Evolutionary conservation across 2,113 vertebrate species (phyloP).

Genomic region (Lepus americanus): DNA sequence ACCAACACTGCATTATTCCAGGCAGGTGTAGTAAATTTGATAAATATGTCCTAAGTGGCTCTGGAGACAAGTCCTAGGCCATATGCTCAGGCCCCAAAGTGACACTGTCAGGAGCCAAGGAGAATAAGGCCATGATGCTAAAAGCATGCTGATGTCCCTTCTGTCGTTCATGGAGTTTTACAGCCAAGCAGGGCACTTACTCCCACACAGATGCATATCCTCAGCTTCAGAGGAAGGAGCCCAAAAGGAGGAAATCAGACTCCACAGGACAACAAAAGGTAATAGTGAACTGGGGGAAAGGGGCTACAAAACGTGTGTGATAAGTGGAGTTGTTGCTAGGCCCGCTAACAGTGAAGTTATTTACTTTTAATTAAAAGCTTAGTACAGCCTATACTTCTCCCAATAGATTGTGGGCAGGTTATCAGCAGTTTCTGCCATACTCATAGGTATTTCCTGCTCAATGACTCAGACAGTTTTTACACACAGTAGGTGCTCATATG

Average conservation of each 20-base stretch:
- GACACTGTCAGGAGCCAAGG: background rate
- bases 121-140: background rate
- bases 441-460: background rate
- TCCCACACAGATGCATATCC: constrained; percentile 52
- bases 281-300: background rate
- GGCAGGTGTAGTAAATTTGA: constrained; percentile 60
- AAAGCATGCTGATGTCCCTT: background rate
- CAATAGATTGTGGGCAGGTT: background rate
- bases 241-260: constrained; percentile 35
- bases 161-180: constrained; percentile 31
- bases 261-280: constrained; percentile 23
- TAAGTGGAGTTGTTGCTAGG: background rate
- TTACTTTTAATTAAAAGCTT: constrained; percentile 16
- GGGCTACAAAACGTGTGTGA: background rate
- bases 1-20: constrained; percentile 43
- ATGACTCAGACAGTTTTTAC: background rate
- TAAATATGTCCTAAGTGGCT: constrained; percentile 49
- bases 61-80: constrained; percentile 56
- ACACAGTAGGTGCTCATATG: constrained; percentile 38
- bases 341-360: background rate
- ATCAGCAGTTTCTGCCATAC: background rate
- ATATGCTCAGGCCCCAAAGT: constrained; percentile 59
- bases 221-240: constrained; percentile 48
- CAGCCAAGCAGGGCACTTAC: constrained; percentile 52
- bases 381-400: background rate